Conservation (phyloP, 2,888 invertebrate genomes). For the Paralinhomoeus sp. region DNA sequence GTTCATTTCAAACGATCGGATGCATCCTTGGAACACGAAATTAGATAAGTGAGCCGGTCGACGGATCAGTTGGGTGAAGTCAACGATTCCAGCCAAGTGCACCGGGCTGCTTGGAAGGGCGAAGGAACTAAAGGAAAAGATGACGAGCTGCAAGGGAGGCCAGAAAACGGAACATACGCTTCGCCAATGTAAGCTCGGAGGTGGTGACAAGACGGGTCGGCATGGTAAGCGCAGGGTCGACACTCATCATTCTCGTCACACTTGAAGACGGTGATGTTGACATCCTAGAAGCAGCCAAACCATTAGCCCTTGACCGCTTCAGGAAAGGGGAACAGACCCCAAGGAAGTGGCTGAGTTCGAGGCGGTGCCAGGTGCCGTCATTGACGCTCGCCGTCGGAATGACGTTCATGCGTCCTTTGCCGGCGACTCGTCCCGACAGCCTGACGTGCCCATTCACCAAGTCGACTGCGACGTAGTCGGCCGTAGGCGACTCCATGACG, state of each 20-base stretch:
- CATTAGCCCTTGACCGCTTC: too few species aligned
- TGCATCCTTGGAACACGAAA: constrained; percentile 77
- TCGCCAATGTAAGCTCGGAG: too few species aligned
- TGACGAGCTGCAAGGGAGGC: constrained; percentile 14
- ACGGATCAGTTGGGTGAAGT: constrained; percentile 62
- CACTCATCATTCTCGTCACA: background rate
- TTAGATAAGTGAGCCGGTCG: constrained; percentile 68
- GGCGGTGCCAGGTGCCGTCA: constrained; percentile 70
- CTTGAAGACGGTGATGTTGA: constrained; percentile 1
- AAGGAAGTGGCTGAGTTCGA: constrained; percentile 32
- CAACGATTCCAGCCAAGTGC: constrained; percentile 57
- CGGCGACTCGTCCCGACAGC: constrained; percentile 58
- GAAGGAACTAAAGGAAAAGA: constrained; percentile 43
- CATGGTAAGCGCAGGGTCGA: constrained; percentile 1
- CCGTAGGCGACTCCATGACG: constrained; percentile 53
- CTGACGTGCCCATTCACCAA: constrained; percentile 55
- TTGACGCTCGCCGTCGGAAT: constrained; percentile 32
- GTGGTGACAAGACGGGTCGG: constrained; percentile 1
- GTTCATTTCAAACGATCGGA: constrained; percentile 68
- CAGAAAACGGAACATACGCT: too few species aligned
- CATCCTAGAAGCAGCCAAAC: constrained; percentile 3
- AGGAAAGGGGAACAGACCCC: constrained; percentile 11
- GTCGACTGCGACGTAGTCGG: constrained; percentile 73
- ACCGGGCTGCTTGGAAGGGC: constrained; percentile 72
- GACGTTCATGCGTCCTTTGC: constrained; percentile 42